Evolutionary conservation across 2,113 vertebrate genomes (phyloP).

Genomic region (Noctilio leporinus): DNA sequence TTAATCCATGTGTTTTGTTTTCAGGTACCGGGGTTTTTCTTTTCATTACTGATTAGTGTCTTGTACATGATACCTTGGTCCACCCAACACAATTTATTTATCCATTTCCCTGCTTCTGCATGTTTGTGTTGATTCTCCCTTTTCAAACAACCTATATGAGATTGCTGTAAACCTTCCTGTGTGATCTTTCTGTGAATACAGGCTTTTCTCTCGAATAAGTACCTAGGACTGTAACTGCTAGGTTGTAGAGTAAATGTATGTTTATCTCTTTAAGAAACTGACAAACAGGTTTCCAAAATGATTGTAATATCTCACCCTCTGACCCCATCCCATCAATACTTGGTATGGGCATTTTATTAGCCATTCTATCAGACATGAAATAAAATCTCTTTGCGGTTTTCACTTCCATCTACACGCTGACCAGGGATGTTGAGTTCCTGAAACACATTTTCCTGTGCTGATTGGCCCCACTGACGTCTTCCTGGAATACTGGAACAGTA

Average conservation of each 20-base stretch:
- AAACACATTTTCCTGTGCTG: not conserved
- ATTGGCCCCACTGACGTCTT: not conserved
- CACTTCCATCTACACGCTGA: not conserved
- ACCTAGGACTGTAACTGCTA: not conserved
- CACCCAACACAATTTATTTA: not conserved
- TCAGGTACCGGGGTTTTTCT: not conserved
- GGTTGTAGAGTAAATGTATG: not conserved
- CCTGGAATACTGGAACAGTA: no score
- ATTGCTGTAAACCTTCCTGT: no score
- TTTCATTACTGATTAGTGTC: not conserved
- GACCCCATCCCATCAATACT: not conserved
- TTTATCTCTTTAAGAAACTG: not conserved
- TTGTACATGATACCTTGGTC: not conserved
- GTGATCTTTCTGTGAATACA: no score
- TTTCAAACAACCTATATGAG: no score
- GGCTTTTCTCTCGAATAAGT: not conserved
- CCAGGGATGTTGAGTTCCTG: not conserved
- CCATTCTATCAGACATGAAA: not conserved
- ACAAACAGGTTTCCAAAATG: not conserved
- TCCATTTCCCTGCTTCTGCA: no score
- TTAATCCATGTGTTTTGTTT: not conserved
- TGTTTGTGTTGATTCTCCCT: no score
- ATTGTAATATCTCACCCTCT: not conserved
- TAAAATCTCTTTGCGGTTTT: not conserved
- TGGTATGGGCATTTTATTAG: not conserved